phyloP scores from a whole-genome alignment of 2,113 vertebrate genomes.

The Rafetus swinhoei region DNA sequence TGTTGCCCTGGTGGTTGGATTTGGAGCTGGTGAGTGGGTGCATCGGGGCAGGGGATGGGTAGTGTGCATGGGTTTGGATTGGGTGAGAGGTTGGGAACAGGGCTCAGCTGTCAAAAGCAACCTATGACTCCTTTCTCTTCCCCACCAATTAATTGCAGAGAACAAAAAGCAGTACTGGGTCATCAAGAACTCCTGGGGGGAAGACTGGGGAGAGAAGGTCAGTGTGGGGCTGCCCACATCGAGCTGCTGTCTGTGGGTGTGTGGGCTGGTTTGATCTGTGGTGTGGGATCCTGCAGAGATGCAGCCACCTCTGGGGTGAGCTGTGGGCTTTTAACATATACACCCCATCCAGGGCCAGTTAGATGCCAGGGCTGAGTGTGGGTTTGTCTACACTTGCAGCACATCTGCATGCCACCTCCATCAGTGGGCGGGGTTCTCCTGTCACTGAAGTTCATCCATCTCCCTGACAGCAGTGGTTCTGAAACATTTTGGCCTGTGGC shows the following conservation, averaged over 20 bases:
- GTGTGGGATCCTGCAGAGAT: background rate
- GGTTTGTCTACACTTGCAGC: background rate
- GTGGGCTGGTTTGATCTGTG: background rate
- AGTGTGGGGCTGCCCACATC: background rate
- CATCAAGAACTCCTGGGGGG: constrained; percentile 73
- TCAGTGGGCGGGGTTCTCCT: background rate
- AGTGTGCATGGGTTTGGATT: background rate
- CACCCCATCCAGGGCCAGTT: background rate
- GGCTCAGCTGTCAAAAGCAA: background rate
- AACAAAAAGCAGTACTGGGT: constrained; percentile 47
- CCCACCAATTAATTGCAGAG: background rate
- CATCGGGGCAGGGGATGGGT: no score
- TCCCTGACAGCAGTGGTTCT: background rate
- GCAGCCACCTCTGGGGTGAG: background rate
- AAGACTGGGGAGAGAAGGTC: constrained; percentile 68
- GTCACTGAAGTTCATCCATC: background rate
- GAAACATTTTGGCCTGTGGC: no score
- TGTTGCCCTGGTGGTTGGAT: constrained; percentile 64
- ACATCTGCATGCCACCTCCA: background rate
- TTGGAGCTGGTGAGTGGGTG: background rate
- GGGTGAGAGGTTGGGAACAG: background rate
- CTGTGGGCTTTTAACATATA: background rate
- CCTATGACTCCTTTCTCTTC: background rate
- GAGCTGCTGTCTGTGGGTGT: no score
- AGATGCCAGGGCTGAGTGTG: background rate